A percentile compares a stretch with the other conserved stretches of the same genome.
These are phyloP conservation scores for Diabrotica virgifera DNA, from an alignment of 1,140 invertebrate genomes.

Conservation along the genomic window DNA sequence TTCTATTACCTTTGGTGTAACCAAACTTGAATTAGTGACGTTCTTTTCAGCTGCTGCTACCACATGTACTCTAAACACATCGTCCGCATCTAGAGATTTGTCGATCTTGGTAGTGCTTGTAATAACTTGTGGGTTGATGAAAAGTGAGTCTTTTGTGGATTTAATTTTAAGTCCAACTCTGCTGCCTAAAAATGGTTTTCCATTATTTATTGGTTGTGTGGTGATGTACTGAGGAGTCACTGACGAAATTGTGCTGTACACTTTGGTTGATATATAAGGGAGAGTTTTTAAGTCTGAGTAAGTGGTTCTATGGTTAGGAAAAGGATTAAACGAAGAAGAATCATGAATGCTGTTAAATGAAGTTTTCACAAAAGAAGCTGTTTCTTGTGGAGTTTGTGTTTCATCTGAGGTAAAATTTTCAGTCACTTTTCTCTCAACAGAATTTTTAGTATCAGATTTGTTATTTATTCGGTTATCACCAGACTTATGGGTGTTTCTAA, in stretches of 20 bases:
- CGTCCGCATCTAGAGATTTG: not conserved
- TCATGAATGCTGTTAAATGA: slow-evolving; percentile 32
- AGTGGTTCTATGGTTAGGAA: slow-evolving; percentile 42
- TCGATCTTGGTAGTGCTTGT: slow-evolving; percentile 5
- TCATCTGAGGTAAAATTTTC: slow-evolving; percentile 51
- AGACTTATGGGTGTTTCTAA: not conserved
- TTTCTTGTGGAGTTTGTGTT: slow-evolving; percentile 70
- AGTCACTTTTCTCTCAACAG: slow-evolving; percentile 2
- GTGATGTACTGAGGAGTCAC: slow-evolving; percentile 40
- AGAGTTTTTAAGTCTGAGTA: slow-evolving; percentile 42
- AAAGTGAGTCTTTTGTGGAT: slow-evolving; percentile 4
- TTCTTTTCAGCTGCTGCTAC: not conserved
- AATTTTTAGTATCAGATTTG: not conserved
- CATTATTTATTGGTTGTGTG: slow-evolving; percentile 42
- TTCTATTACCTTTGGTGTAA: not conserved
- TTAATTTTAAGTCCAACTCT: slow-evolving; percentile 29
- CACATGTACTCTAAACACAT: not conserved
- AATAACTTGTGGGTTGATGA: not conserved
- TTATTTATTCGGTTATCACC: not conserved
- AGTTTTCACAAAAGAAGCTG: slow-evolving; percentile 59
- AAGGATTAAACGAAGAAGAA: slow-evolving; percentile 28
- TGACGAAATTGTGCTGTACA: slow-evolving; percentile 36
- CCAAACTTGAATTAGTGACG: not conserved
- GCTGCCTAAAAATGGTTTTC: slow-evolving; percentile 40
- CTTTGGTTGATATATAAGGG: slow-evolving; percentile 30